Base-by-base conservation (phyloP, 2,888 invertebrate genomes). In the Drosophila aldrichi region DNA sequence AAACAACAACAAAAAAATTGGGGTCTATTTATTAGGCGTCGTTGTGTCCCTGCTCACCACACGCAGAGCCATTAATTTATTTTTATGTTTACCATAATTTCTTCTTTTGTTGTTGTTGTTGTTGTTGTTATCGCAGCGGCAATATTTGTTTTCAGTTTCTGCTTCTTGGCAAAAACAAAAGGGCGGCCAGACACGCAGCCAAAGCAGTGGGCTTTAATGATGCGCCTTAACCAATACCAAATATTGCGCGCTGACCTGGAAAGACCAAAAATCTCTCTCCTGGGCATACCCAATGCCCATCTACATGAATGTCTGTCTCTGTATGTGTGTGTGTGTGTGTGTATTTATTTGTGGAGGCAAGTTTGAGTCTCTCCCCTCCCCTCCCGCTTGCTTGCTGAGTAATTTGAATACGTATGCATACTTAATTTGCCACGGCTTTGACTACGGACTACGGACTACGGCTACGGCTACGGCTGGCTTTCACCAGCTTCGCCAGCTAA, bases 401-500 rank as follows among this genome's bases (percentile, higher is more conserved):
- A 80, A 85, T 86, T 86, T 88, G 89, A 89, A 89, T 89, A 76
- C 89, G 88, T 82, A 86, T 86, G 85, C 89, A 86, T 86, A 86
- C 81, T 89, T 89, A 86, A 86, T 86, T 86, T 82, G 70, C 77
- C 69, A 81, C 70, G 81, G 74, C 87, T 84, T 73, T 74, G 77
- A 57, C 67, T 72, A 58, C 56, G 81, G 74, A n/a, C 87, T 82
- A 71, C 71, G 77, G 55, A n/a, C n/a, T n/a, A 58, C 56, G 81
- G 74, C 87, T 82, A 71, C 71, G 77, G 55, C 67, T 72, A 58
- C 57, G 66, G 70, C 64, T 59, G 64, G 70, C 66, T 59, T 38
- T 25, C 25, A 18, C 7, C 57, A 22, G 32, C 22, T 43, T 1
- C 25, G 55, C 51, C 38, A 44, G 10, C 56, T 65, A 68, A 70